Conservation (phyloP, 2,113 vertebrate species). For the Scartelaos histophorus region DNA sequence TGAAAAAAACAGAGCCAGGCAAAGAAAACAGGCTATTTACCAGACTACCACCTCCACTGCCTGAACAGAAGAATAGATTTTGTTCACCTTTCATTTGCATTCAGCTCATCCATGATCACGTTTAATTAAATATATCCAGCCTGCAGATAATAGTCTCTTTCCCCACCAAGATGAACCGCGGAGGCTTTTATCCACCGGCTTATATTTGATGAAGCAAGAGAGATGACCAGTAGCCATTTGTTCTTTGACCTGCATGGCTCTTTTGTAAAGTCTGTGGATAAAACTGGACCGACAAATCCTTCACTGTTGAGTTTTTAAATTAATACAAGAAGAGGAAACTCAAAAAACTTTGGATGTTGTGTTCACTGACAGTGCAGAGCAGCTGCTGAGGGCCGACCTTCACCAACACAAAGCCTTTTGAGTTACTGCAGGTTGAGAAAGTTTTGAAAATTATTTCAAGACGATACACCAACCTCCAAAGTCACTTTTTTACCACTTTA, state of each 20-base stretch:
- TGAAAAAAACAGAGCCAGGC: conserved; percentile 34
- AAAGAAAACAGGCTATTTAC: conserved; percentile 46
- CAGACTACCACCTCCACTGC: conserved; percentile 46
- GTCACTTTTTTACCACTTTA: conserved; percentile 9
- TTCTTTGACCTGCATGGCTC: conserved; percentile 13
- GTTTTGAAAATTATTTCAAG: conserved; percentile 16
- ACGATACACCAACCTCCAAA: neutral
- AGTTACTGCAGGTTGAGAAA: conserved; percentile 29
- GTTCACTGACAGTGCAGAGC: neutral
- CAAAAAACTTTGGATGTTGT: conserved; percentile 12
- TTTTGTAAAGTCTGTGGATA: neutral
- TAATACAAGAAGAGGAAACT: conserved; percentile 1
- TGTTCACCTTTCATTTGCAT: conserved; percentile 49
- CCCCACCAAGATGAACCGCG: conserved; percentile 10
- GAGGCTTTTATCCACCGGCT: conserved; percentile 27
- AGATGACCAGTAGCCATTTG: conserved; percentile 25
- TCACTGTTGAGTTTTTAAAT: neutral
- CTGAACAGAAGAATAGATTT: conserved; percentile 53
- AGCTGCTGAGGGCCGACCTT: conserved; percentile 27
- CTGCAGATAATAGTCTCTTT: conserved; percentile 20
- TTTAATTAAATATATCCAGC: conserved; percentile 43
- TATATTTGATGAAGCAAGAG: conserved; percentile 24
- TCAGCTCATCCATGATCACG: conserved; percentile 33
- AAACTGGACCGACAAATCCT: neutral
- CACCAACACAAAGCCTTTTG: conserved; percentile 1